A percentile compares a stretch with the other conserved stretches of the same genome.
These are phyloP conservation scores for Gymnothorax javanicus DNA, from an alignment of 2,797 vertebrate genomes.

Conservation along the genomic window DNA sequence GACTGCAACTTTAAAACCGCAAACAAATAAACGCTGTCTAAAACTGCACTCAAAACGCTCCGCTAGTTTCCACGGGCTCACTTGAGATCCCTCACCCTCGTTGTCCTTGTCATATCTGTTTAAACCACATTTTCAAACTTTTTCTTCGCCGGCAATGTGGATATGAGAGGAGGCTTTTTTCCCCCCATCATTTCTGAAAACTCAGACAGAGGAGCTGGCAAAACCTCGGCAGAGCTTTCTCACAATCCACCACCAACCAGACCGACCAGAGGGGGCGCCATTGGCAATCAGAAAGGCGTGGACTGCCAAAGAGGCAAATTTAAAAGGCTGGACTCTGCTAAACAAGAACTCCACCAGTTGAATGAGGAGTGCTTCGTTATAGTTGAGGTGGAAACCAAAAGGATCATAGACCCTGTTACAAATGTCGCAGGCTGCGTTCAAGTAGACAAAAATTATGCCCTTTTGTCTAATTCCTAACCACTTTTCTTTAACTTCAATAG, in stretches of 20 bases:
- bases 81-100: neutral
- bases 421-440: too few species aligned
- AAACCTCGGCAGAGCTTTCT: too few species aligned
- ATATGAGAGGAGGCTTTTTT: neutral
- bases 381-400: too few species aligned
- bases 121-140: neutral
- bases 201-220: too few species aligned
- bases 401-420: too few species aligned
- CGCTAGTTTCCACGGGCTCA: neutral
- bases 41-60: neutral
- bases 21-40: neutral
- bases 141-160: neutral
- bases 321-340: too few species aligned
- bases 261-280: neutral
- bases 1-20: conserved; percentile 10
- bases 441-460: too few species aligned
- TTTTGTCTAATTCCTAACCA: too few species aligned
- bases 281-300: neutral
- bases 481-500: too few species aligned
- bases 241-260: neutral
- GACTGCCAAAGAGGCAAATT: too few species aligned
- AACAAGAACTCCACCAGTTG: too few species aligned
- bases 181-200: neutral
- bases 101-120: neutral
- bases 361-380: too few species aligned